A percentile compares a stretch with the other conserved stretches of the same genome.
phyloP scores from a whole-genome alignment of 2,113 vertebrate genomes.

The Acanthochromis polyacanthus region DNA sequence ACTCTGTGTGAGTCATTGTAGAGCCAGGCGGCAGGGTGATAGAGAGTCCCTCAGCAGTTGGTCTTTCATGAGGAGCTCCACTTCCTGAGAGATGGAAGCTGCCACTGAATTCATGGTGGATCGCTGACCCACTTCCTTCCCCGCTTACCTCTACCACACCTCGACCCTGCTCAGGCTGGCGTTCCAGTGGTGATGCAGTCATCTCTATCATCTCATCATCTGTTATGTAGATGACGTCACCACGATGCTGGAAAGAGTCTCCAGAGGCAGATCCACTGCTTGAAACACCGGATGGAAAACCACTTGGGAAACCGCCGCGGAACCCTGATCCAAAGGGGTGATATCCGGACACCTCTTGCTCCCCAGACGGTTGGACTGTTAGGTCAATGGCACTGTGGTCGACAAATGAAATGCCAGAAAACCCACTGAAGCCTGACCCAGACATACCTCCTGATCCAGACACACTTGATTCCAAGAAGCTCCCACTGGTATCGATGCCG shows the following conservation, averaged over 20 bases:
- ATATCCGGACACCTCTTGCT: slow-evolving; percentile 88
- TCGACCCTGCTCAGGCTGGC: slow-evolving; percentile 85
- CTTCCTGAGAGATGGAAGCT: slow-evolving; percentile 55
- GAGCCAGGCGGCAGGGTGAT: slow-evolving; percentile 67
- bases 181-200: slow-evolving; percentile 71
- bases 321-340: slow-evolving; percentile 78
- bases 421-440: slow-evolving; percentile 75
- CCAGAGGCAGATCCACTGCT: slow-evolving; percentile 68
- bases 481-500: slow-evolving; percentile 83
- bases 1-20: slow-evolving; percentile 27
- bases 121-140: slow-evolving; percentile 76
- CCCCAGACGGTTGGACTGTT: slow-evolving; percentile 76
- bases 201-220: slow-evolving; percentile 82
- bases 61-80: slow-evolving; percentile 55
- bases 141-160: slow-evolving; percentile 80
- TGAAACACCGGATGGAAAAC: slow-evolving; percentile 54
- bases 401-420: slow-evolving; percentile 84
- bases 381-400: slow-evolving; percentile 84
- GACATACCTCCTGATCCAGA: slow-evolving; percentile 62
- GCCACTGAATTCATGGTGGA: slow-evolving; percentile 65
- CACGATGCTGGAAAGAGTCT: slow-evolving; percentile 28
- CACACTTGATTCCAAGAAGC: slow-evolving; percentile 38
- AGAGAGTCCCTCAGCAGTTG: slow-evolving; percentile 68
- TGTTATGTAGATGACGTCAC: slow-evolving; percentile 82
- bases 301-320: slow-evolving; percentile 80